Base-by-base conservation (phyloP, 2,113 vertebrate genomes). In the Macheiramphus alcinus region DNA sequence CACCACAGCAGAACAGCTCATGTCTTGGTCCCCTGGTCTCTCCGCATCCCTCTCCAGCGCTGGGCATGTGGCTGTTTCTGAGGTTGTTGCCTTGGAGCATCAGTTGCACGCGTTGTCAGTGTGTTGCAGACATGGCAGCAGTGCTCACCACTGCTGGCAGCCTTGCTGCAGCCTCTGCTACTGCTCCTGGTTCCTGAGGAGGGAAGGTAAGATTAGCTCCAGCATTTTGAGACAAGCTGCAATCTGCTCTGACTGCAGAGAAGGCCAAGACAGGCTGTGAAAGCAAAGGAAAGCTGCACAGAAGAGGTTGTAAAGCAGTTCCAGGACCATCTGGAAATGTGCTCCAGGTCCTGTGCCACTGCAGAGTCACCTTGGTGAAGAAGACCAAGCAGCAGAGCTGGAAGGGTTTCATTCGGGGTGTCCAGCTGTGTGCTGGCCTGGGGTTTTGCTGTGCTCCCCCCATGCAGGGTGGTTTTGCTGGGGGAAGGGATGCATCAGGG, bases 71-170 rank as follows among this genome's bases (percentile, higher is more conserved):
- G 0, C 43, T 59, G 34, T 53, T 27, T 5, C 73, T 38, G 55
- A 42, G 70, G 56, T 10, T 86, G 45, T 16, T 74, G 56, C 56
- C 62, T 62, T 1, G 0, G n/a, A 72, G 32, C 85, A 17, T 13
- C 45, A 3, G 47, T 13, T 47, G 45, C 61, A 27, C 1, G 1
- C 36, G 5, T 21, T 0, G 0, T 7, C 1, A 13, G 38, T 11
- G 67, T 17, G 47, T 7, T n/a, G 75, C 62, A 36, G 79, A 11
- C 27, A 3, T 16, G 13, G 62, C 47, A 34, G 53, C 86, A 58
- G 42, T 0, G 2, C 31, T 63, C 18, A 9, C 20, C 3, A 9
- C 59, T 73, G 73, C 58, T 56, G 62, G 42, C 50, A 62, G 62
- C 43, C 25, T 3, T 32, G 66, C 75, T 50, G 43, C 53, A 75